These are phyloP conservation scores for Abscondita cerata DNA, from an alignment of 2,888 invertebrate genomes.

Conservation along the genomic window DNA sequence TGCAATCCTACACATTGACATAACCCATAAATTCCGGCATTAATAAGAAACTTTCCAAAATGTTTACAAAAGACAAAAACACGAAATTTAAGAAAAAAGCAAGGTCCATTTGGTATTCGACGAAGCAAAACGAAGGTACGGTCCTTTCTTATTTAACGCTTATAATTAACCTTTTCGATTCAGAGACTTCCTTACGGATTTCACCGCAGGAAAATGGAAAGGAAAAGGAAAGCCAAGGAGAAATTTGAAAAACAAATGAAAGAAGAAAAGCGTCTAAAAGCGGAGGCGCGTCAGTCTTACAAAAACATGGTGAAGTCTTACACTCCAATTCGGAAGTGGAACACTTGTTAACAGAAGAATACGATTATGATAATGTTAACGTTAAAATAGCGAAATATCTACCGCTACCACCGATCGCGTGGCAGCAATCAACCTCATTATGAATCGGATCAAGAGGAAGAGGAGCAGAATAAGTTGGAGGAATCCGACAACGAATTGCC, in stretches of 20 bases:
- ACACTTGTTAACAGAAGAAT: conserved; percentile 72
- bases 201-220: conserved; percentile 78
- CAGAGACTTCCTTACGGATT: conserved; percentile 85
- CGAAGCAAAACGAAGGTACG: conserved; percentile 66
- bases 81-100: conserved; percentile 26
- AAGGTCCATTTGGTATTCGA: conserved; percentile 67
- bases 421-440: conserved; percentile 68
- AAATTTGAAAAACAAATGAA: conserved; percentile 74
- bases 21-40: too few relatives aligned
- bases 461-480: conserved; percentile 44
- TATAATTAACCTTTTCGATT: conserved; percentile 49
- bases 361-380: conserved; percentile 78
- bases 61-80: conserved; percentile 3
- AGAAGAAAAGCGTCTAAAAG: conserved; percentile 78
- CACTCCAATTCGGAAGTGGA: conserved; percentile 73
- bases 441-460: conserved; percentile 45
- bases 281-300: conserved; percentile 75
- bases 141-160: too few relatives aligned
- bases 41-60: neutral
- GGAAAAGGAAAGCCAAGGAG: conserved; percentile 77
- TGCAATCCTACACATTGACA: too few relatives aligned
- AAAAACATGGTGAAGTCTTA: conserved; percentile 77
- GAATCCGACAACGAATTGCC: conserved; percentile 54
- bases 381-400: conserved; percentile 80
- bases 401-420: conserved; percentile 74